These are phyloP conservation scores for Notodonta dromedarius DNA, from an alignment of 2,888 invertebrate genomes.

Conservation along the genomic window DNA sequence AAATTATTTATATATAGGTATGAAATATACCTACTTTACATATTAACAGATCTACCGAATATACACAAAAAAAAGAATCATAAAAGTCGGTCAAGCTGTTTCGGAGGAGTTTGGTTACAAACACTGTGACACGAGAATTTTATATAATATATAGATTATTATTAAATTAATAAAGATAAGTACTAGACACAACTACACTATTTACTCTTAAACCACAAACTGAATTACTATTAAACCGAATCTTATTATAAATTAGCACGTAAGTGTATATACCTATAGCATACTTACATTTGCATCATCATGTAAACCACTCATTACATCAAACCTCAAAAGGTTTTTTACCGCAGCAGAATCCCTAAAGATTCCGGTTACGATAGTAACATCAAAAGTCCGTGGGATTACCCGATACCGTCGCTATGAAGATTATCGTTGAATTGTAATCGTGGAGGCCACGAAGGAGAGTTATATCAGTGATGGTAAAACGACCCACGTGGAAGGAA, in stretches of 20 bases:
- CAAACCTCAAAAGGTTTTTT: neutral
- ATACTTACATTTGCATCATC: slow-evolving; percentile 19
- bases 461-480: too few species aligned
- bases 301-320: neutral
- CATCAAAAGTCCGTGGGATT: neutral
- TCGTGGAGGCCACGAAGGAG: neutral
- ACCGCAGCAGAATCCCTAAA: neutral
- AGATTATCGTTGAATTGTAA: neutral
- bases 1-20: too few species aligned
- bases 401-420: neutral
- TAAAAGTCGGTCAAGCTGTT: too few species aligned
- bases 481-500: too few species aligned
- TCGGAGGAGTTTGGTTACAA: too few species aligned
- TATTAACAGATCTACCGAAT: too few species aligned
- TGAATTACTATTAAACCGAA: slow-evolving; percentile 17
- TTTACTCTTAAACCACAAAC: slow-evolving; percentile 14
- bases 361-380: neutral
- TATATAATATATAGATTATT: too few species aligned
- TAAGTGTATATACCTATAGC: neutral
- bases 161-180: neutral
- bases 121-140: too few species aligned
- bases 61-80: too few species aligned
- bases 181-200: neutral
- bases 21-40: too few species aligned
- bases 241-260: slow-evolving; percentile 4